Percentiles rank a stretch among this genome's conserved stretches.
phyloP scores from a whole-genome alignment of 2,888 invertebrate species.

The Ceriagrion tenellum region DNA sequence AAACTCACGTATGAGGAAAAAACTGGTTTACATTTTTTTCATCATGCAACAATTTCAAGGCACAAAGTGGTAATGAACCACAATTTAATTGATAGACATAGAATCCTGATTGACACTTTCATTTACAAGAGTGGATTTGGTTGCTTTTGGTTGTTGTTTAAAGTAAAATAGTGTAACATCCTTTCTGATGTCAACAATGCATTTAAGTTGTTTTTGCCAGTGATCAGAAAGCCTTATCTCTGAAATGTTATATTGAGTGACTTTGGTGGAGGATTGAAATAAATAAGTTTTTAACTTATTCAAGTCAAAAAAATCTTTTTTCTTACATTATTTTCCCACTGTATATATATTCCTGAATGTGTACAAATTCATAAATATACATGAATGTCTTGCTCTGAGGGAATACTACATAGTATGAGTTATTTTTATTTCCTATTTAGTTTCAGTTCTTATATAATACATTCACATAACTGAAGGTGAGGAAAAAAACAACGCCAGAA shows the following conservation, averaged over 20 bases:
- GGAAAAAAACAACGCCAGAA: too few species aligned
- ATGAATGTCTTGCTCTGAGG: too few species aligned
- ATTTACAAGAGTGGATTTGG: conserved; percentile 54
- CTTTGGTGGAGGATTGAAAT: conserved; percentile 66
- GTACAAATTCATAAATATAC: too few species aligned
- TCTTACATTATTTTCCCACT: not conserved
- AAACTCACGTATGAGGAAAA: not conserved
- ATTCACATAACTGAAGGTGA: too few species aligned
- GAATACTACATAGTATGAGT: too few species aligned
- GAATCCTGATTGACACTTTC: conserved; percentile 39
- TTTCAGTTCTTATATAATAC: too few species aligned
- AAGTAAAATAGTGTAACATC: conserved; percentile 47
- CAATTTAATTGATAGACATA: conserved; percentile 45
- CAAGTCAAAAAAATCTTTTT: not conserved
- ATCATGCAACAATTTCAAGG: conserved; percentile 38
- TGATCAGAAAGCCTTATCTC: conserved; percentile 50
- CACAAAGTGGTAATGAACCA: not conserved
- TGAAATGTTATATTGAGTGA: conserved; percentile 62
- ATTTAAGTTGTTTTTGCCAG: conserved; percentile 55
- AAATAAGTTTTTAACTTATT: conserved; percentile 66
- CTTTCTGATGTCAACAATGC: conserved; percentile 60
- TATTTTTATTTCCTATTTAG: too few species aligned
- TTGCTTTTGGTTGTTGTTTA: conserved; percentile 61
- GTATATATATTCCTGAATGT: not conserved
- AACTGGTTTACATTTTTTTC: conserved; percentile 5